Conservation (phyloP, 2,888 invertebrate genomes). For the Ypsolopha scabrella region DNA sequence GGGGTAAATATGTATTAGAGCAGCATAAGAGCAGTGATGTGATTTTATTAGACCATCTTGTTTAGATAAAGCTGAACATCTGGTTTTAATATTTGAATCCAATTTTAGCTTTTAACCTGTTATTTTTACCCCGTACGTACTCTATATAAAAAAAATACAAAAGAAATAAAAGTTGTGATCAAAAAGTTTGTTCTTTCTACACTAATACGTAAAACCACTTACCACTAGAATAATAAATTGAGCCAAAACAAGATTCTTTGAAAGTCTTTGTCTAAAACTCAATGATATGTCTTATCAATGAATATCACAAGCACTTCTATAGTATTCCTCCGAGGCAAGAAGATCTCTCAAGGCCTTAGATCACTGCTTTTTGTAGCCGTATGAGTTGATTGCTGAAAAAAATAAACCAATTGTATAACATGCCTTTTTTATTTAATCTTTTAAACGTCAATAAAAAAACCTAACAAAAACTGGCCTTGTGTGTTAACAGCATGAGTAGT, state of each 20-base stretch:
- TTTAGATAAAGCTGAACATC: no score
- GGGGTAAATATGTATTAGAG: no score
- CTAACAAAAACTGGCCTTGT: not conserved
- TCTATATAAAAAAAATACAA: not conserved
- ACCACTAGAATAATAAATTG: not conserved
- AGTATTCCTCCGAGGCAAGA: not conserved
- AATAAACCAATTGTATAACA: slow-evolving; percentile 8
- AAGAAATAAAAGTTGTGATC: not conserved
- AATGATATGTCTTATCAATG: not conserved
- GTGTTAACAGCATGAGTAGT: no score
- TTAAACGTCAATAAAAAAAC: not conserved
- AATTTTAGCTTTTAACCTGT: not conserved
- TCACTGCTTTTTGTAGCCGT: slow-evolving; percentile 75
- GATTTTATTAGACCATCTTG: no score
- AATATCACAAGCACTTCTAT: not conserved
- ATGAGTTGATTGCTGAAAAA: slow-evolving; percentile 76
- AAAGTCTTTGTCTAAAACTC: not conserved
- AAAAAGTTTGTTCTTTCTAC: not conserved
- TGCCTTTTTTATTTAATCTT: not conserved
- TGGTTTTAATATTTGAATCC: no score
- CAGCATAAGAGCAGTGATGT: no score
- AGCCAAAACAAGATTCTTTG: not conserved
- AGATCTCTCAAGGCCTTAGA: not conserved
- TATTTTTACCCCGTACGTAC: not conserved
- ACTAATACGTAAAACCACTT: not conserved